These are phyloP conservation scores for Eclectus roratus DNA, from an alignment of 2,113 vertebrate species.

Conservation along the genomic window DNA sequence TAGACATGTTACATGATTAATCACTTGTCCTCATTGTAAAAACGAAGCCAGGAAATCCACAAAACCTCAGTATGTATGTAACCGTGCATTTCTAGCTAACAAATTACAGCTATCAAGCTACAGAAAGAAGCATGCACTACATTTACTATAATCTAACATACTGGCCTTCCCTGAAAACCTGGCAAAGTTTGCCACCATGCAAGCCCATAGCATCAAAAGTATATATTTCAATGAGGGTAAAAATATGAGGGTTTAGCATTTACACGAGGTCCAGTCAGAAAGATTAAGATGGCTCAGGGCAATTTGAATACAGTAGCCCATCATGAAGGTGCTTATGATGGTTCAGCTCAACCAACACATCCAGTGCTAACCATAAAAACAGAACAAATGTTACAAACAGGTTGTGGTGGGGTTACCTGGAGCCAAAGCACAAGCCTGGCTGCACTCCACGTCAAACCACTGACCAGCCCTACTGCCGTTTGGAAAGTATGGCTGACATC, in stretches of 20 bases:
- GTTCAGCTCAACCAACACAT: not conserved
- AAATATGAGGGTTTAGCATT: not conserved
- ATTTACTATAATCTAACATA: conserved; percentile 52
- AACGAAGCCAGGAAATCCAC: conserved; percentile 65
- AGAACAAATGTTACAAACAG: conserved; percentile 16
- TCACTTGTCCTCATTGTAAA: conserved; percentile 56
- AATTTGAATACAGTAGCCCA: not conserved
- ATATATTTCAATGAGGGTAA: not conserved
- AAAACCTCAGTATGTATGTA: conserved; percentile 63
- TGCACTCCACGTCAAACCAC: conserved; percentile 25
- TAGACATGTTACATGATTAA: conserved; percentile 58
- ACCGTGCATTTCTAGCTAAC: conserved; percentile 51
- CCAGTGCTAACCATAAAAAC: not conserved
- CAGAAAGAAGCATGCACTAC: conserved; percentile 33
- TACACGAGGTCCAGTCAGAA: not conserved
- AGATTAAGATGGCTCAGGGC: not conserved
- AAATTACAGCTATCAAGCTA: conserved; percentile 63
- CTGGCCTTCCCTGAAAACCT: conserved; percentile 33
- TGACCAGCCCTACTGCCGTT: not conserved
- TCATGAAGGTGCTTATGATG: not conserved
- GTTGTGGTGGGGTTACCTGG: conserved; percentile 51
- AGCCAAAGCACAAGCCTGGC: conserved; percentile 43
- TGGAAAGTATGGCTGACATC: conserved; percentile 53
- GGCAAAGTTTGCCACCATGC: not conserved
- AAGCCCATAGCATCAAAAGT: not conserved